Percentiles rank a stretch among this genome's conserved stretches.
Conservation (phyloP, 2,888 invertebrate genomes). For the Helobdella robusta region DNA sequence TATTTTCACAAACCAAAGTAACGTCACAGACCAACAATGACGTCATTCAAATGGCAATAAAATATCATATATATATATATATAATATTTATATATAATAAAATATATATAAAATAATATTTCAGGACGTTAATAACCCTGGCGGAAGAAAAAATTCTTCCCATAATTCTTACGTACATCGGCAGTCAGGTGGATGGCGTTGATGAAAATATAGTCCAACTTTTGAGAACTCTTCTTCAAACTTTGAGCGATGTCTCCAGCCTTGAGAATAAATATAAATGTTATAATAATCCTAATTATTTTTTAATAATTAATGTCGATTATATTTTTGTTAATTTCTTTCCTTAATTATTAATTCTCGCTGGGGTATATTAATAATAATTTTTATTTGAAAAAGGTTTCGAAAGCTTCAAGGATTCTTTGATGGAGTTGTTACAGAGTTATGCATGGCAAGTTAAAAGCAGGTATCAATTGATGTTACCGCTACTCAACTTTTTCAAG, state of each 20-base stretch:
- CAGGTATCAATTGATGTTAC: no score
- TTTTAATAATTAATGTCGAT: neutral
- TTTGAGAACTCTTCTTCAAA: neutral
- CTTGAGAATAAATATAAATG: neutral
- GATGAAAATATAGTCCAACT: conserved; percentile 1
- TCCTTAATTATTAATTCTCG: neutral
- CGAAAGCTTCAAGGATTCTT: no score
- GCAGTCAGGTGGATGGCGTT: conserved; percentile 45
- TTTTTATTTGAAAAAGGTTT: no score
- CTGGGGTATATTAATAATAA: neutral
- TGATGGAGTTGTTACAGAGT: no score
- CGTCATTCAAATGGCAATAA: no score
- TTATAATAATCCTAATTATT: neutral
- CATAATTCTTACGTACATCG: conserved; percentile 41
- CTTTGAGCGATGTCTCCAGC: neutral
- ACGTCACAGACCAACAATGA: no score
- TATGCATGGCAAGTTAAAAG: no score
- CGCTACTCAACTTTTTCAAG: no score
- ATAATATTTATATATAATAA: no score
- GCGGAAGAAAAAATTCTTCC: conserved; percentile 33
- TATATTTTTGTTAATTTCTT: neutral
- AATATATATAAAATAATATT: no score
- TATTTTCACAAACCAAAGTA: no score
- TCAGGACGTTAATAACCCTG: neutral
- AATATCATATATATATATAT: no score